Conservation (phyloP, 2,797 vertebrate genomes). For the Lacerta bilineata region DNA sequence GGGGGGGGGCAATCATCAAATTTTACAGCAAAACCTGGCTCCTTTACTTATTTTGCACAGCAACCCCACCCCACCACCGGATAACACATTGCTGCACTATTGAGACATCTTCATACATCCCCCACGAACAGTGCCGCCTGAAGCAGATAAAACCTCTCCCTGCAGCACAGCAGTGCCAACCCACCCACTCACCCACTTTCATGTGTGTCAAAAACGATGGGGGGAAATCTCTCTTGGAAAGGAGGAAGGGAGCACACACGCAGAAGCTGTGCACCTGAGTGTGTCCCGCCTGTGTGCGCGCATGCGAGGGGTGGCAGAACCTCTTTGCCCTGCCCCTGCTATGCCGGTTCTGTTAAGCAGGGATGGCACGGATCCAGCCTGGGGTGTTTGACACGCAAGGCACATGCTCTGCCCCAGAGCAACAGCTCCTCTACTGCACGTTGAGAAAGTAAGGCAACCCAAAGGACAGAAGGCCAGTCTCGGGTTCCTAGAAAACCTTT, state of each 20-base stretch:
- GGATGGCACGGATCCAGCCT: not conserved
- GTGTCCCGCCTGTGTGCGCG: too few relatives aligned
- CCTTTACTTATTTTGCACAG: not conserved
- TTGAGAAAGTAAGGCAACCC: too few relatives aligned
- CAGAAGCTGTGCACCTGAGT: too few relatives aligned
- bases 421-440: not conserved
- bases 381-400: not conserved
- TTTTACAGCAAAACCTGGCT: not conserved
- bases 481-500: not conserved
- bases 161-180: not conserved
- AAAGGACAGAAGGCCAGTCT: not conserved
- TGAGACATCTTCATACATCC: not conserved
- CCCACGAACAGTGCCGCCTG: too few relatives aligned
- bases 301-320: too few relatives aligned
- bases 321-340: not conserved
- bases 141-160: not conserved
- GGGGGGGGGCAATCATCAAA: not conserved
- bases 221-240: too few relatives aligned
- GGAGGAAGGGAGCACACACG: too few relatives aligned
- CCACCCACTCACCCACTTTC: too few relatives aligned
- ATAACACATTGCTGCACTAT: not conserved
- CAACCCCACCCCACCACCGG: too few relatives aligned
- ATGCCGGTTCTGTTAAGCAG: too few relatives aligned
- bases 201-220: too few relatives aligned
- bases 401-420: not conserved